Conservation (phyloP, 2,888 invertebrate genomes). For the Balanococcus diminutus region DNA sequence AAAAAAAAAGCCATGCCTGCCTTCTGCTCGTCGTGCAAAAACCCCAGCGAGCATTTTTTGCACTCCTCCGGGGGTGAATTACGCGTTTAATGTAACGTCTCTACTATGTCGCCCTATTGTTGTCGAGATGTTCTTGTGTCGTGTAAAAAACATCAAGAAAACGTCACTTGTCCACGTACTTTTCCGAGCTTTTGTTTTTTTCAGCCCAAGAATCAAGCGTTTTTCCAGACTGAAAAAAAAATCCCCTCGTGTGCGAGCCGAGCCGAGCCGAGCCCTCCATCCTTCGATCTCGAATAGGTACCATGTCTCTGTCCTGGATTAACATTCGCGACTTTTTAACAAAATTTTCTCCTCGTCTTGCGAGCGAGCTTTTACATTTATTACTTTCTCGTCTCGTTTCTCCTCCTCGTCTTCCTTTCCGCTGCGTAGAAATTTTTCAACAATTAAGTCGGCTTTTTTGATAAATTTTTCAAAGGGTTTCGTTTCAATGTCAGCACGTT, state of each 20-base stretch:
- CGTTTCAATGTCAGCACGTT: neutral
- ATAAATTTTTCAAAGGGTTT: neutral
- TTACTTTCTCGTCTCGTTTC: neutral
- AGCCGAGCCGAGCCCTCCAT: neutral
- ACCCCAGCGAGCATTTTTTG: neutral
- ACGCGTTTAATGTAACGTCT: conserved; percentile 34
- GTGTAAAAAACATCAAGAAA: conserved; percentile 24
- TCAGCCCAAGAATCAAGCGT: conserved; percentile 43
- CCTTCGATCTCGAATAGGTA: neutral
- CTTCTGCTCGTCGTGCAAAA: neutral
- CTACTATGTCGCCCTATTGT: conserved; percentile 28
- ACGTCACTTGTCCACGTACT: conserved; percentile 51
- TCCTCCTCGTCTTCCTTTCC: no score
- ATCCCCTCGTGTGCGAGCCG: neutral
- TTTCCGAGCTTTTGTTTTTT: conserved; percentile 45
- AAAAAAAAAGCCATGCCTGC: no score
- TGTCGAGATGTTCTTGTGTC: conserved; percentile 35
- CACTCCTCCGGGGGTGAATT: neutral
- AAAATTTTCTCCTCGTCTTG: neutral
- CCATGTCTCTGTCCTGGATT: neutral
- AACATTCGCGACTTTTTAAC: neutral
- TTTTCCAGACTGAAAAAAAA: neutral
- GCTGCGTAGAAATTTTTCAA: neutral
- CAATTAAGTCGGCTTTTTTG: conserved; percentile 23
- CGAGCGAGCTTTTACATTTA: conserved; percentile 29